These are phyloP conservation scores for Megaleporinus macrocephalus DNA, from an alignment of 2,113 vertebrate genomes.

Conservation along the genomic window DNA sequence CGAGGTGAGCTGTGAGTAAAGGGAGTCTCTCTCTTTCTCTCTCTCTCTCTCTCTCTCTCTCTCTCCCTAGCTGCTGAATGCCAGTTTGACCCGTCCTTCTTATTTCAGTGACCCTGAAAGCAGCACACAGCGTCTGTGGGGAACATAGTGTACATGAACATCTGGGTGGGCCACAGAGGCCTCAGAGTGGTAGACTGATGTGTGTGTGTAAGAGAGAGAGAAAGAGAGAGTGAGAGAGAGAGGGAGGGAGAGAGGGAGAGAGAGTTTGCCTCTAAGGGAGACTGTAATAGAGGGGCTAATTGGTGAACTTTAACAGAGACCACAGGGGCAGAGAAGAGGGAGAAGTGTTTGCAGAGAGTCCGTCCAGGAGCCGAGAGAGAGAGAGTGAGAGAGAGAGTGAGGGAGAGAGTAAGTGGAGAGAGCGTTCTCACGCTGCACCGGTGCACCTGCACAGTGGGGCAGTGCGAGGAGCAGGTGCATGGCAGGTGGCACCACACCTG, in stretches of 20 bases:
- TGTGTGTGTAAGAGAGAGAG: neutral
- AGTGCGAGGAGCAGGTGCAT: conserved; percentile 57
- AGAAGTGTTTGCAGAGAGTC: neutral
- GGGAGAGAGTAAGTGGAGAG: conserved; percentile 15
- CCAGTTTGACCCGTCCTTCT: conserved; percentile 6
- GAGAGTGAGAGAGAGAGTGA: neutral
- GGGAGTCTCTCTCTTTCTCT: too few species aligned
- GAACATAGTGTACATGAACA: conserved; percentile 18
- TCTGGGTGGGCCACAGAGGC: conserved; percentile 37
- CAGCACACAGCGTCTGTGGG: neutral
- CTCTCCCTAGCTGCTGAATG: conserved; percentile 8
- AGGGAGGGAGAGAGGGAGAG: neutral
- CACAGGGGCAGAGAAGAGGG: neutral
- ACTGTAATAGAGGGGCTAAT: neutral
- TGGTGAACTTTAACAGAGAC: conserved; percentile 15
- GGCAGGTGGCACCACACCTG: conserved; percentile 60
- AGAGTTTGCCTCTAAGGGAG: neutral
- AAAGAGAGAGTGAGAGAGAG: neutral
- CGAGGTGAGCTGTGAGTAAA: too few species aligned
- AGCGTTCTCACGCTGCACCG: conserved; percentile 18
- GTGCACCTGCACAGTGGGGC: conserved; percentile 47
- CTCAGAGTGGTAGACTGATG: conserved; percentile 16
- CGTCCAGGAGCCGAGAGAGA: neutral
- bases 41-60: too few species aligned
- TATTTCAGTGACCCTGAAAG: conserved; percentile 37